These are phyloP conservation scores for Polyommatus icarus DNA, from an alignment of 2,888 invertebrate genomes.

Conservation along the genomic window DNA sequence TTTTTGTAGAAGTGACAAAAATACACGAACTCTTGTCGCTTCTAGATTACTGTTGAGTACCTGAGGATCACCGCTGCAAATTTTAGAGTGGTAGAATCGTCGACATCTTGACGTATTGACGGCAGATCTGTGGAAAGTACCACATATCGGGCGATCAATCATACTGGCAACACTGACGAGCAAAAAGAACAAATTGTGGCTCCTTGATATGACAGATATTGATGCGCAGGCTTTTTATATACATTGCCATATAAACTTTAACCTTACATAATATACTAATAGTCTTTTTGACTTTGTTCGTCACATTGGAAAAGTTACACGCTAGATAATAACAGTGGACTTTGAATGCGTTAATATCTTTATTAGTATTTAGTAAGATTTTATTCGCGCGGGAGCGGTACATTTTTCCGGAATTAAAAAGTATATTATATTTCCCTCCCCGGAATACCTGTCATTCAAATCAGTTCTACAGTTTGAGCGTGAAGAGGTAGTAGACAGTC, in stretches of 20 bases:
- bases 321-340: neutral
- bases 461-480: too few relatives aligned
- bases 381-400: too few relatives aligned
- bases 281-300: neutral
- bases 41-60: too few relatives aligned
- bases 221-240: neutral
- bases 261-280: neutral
- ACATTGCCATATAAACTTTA: neutral
- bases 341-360: too few relatives aligned
- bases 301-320: neutral
- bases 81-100: neutral
- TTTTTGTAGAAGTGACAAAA: too few relatives aligned
- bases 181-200: conserved; percentile 11
- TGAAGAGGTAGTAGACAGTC: too few relatives aligned
- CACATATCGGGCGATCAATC: conserved; percentile 1
- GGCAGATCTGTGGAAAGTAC: conserved; percentile 2
- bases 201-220: conserved; percentile 4
- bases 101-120: conserved; percentile 3
- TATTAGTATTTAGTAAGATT: too few relatives aligned
- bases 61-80: neutral
- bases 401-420: too few relatives aligned
- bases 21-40: too few relatives aligned
- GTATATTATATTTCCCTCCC: too few relatives aligned
- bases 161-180: neutral
- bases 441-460: too few relatives aligned